These are phyloP conservation scores for Lottia scabra DNA, from an alignment of 2,888 invertebrate genomes.

Conservation along the genomic window DNA sequence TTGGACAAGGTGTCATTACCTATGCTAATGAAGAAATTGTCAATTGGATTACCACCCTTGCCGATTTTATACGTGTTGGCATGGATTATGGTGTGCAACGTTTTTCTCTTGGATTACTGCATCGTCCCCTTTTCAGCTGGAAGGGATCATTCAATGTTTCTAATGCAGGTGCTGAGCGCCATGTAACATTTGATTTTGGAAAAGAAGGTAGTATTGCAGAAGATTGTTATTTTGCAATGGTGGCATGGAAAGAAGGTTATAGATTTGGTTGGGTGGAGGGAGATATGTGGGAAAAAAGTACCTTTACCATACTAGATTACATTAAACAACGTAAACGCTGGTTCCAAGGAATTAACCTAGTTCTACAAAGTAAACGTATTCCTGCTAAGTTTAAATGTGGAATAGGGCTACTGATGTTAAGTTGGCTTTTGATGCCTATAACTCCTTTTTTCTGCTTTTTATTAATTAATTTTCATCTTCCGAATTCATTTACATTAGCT, in stretches of 20 bases:
- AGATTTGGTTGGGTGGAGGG: constrained; percentile 55
- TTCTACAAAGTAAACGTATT: constrained; percentile 38
- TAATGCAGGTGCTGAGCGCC: constrained; percentile 45
- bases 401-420: constrained; percentile 41
- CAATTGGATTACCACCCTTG: constrained; percentile 50
- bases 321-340: constrained; percentile 50
- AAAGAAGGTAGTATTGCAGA: constrained; percentile 56
- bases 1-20: constrained; percentile 57
- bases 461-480: constrained; percentile 43
- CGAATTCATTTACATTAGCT: constrained; percentile 39
- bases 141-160: constrained; percentile 55
- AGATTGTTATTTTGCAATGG: constrained; percentile 57
- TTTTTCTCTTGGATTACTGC: constrained; percentile 44
- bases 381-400: constrained; percentile 43
- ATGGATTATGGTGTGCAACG: constrained; percentile 47
- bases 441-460: constrained; percentile 45
- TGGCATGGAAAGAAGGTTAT: constrained; percentile 49
- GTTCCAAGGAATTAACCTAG: constrained; percentile 51
- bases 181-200: constrained; percentile 54
- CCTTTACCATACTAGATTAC: constrained; percentile 49
- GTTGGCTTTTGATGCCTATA: constrained; percentile 47
- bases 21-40: constrained; percentile 53
- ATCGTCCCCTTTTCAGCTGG: constrained; percentile 52
- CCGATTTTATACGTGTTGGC: constrained; percentile 49
- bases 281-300: constrained; percentile 57